Evolutionary conservation across 53 echinoderm and acorn worm genomes (phyloP), one percentile per base, ranked within the genome.

Genomic region (Echinometra lucunter): DNA sequence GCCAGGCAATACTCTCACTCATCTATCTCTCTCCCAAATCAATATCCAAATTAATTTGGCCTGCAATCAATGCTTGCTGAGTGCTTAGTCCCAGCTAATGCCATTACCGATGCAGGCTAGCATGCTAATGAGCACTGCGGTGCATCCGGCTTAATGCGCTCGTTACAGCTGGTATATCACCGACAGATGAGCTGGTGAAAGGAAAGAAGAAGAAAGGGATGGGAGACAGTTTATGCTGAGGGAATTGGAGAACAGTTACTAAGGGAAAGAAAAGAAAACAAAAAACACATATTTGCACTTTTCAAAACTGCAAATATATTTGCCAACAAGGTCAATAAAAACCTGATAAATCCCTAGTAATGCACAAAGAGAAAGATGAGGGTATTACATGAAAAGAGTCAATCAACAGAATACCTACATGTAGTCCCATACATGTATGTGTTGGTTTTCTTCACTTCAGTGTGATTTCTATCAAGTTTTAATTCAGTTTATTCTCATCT

Each of bases 21-120:
- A 93, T 78, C 60, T 78, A 93, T 60, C 94, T 94, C 94, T 83
- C 82, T 38, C 94, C 4, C 32, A 85, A 94, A 94, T 94, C 94
- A 94, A 94, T 94, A 94, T 94, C 94, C 94, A 94, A 94, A 94
- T 94, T 94, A 94, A 94, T 94, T 94, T 94, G 82, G 58, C 94
- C 94, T 83, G 94, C 94, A 94, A 94, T 94, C 94, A 94, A 94
- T 94, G 94, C 94, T 83, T 42, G 94, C 40, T 66, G 94, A 94
- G 94, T 83, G 94, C 94, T 94, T 94, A 94, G 94, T 63, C 85
- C 94, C 94, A 94, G 82, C 83, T 94, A 94, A 94, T 60, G 94
- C 82, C 94, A 94, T 94, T 94, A 94, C 94, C 66, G 94, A 83
- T 94, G 94, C 66, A 21, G 94, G 66, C 74, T 85, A 58, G 94